Evolutionary conservation across 2,113 vertebrate genomes (phyloP), one percentile per base, ranked within the genome.

Genomic region (Aleadryas rufinucha): DNA sequence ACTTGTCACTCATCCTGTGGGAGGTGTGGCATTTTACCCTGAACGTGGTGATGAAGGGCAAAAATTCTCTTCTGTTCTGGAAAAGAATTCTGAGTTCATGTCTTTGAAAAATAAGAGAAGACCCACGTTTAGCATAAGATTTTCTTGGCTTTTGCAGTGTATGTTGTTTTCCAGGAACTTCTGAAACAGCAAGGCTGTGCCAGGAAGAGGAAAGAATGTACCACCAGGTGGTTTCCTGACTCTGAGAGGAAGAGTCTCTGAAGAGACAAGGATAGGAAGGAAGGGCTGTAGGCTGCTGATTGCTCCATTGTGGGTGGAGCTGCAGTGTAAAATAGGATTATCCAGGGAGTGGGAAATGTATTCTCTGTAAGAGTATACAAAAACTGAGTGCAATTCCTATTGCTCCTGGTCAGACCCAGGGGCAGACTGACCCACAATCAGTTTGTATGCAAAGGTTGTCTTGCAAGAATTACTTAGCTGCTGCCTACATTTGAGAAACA

Each of bases 231-330:
- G 39, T 91, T 95, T 95, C 60, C 87, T 95, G 56, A n/a, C 26
- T 11, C 14, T 13, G 71, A 50, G 89, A 77, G 78, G 81, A 83
- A 83, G 60, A 93, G 42, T 71, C 61, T 78, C 44, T 60, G 35
- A 92, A 89, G 53, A 87, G 61, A 49, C 49, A 82, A 78, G 91
- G 70, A 27, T 82, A 71, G 94, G 83, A 93, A 92, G 90, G 92
- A 93, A 91, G 57, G 28, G 21, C 85, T 94, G 86, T 54, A 64
- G 35, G 57, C n/a, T 83, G 66, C 69, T 78, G 76, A 81, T 95
- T 69, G 37, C 63, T 87, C 14, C 11, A 27, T 54, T 5, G 17
- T 68, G 65, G 57, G 74, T 82, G 84, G 84, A 93, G 53, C 31
- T 70, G 28, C 30, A 50, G 1, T 50, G 47, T 54, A 16, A 65